Evolutionary conservation across 2,888 invertebrate species (phyloP).

Genomic region (Cerastoderma edule): DNA sequence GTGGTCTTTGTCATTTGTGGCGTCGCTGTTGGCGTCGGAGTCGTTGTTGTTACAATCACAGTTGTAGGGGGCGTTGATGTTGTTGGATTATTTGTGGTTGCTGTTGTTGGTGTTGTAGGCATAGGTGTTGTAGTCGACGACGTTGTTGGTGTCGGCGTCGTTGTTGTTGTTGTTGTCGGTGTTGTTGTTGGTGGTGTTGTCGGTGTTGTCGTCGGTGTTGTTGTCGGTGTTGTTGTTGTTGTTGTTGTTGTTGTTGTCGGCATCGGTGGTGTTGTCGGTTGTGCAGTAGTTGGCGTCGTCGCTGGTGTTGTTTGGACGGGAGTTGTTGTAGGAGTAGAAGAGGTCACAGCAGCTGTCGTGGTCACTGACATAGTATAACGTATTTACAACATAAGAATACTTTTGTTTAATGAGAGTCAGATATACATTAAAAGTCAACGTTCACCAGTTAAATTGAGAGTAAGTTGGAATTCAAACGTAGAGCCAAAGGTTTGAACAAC

Average conservation of each 20-base stretch:
- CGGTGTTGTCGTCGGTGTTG: background rate
- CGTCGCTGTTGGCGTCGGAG: background rate
- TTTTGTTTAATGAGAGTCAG: too few relatives aligned
- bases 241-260: background rate
- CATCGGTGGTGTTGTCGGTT: background rate
- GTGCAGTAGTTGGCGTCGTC: background rate
- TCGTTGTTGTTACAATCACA: too few relatives aligned
- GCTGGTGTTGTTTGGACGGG: background rate
- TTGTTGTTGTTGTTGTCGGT: background rate
- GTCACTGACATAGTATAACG: too few relatives aligned
- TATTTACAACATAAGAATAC: too few relatives aligned
- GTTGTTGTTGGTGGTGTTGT: background rate
- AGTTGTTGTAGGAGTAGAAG: slow-evolving; percentile 7
- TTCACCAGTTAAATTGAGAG: too few relatives aligned
- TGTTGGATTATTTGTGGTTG: background rate
- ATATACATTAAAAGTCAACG: too few relatives aligned
- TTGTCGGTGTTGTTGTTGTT: background rate
- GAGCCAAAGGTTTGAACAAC: too few relatives aligned
- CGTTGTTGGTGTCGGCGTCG: background rate
- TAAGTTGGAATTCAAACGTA: too few relatives aligned
- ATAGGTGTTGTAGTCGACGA: background rate
- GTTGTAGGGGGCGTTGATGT: too few relatives aligned
- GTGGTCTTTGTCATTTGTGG: too few relatives aligned
- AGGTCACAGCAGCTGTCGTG: slow-evolving; percentile 1
- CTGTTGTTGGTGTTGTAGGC: background rate